Base-by-base conservation (phyloP, 2,797 vertebrate genomes). In the Clarias pachynema region DNA sequence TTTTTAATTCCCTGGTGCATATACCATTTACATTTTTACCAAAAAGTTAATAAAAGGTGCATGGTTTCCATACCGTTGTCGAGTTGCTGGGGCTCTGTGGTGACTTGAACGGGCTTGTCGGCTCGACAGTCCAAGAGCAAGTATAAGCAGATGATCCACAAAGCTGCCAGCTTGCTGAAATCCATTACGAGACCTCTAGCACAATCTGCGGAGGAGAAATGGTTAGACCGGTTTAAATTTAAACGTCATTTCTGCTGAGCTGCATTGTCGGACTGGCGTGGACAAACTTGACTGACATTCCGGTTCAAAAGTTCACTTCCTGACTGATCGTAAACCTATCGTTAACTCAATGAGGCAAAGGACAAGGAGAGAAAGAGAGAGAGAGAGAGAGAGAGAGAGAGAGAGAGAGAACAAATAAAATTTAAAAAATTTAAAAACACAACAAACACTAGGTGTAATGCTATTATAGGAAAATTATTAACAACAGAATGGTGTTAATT, bases 81-180 rank as follows among this genome's bases (percentile, higher is more conserved):
- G 53, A 83, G 78, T 65, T 80, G 79, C 14, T 91, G 92, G 56
- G 86, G 86, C 34, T 96, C 95, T 0, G 72, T 5, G 66, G 85
- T 79, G 3, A 88, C 65, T 68, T 90, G 91, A 90, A 78, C 89
- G 57, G 85, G 66, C 86, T 93, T 95, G 60, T 95, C 94, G 7
- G 91, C 91, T 88, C 70, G 86, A 88, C 90, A 93, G 88, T 93
- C 87, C 69, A 92, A 91, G 87, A 94, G 24, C 56, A 95, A 86
- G 90, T 91, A 95, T 22, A 95, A 85, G 87, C 87, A 94, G 83
- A 93, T 88, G 84, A 95, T 94, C 95, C 95, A 96, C 83, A 95
- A 86, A 80, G 91, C 91, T 88, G 93, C 80, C 74, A 91, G 82
- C 91, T 90, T 94, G 88, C 90, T 93, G 84, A 93, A 92, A 89